These are phyloP conservation scores for Toxotes lorentzi DNA, from an alignment of 2,797 vertebrate species.

Conservation along the genomic window DNA sequence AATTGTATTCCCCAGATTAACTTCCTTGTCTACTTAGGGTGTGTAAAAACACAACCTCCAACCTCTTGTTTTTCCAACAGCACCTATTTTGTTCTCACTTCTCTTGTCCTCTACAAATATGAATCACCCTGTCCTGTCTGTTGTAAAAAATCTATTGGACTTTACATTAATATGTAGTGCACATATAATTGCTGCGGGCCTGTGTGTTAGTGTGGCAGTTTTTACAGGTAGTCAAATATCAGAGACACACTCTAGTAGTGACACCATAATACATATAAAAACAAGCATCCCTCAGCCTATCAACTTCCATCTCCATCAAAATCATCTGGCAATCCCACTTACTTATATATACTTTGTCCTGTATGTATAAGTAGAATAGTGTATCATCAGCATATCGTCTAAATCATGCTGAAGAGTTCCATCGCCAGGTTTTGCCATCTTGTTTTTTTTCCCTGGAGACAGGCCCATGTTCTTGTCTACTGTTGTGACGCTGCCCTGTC, in stretches of 20 bases:
- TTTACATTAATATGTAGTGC: neutral
- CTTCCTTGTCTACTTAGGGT: neutral
- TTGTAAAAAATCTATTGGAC: slow-evolving; percentile 2
- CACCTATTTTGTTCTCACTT: neutral
- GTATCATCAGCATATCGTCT: slow-evolving; percentile 47
- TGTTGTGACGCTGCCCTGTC: slow-evolving; percentile 70
- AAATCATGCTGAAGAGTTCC: slow-evolving; percentile 21
- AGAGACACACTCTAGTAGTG: neutral
- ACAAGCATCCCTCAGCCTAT: slow-evolving; percentile 8
- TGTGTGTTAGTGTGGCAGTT: slow-evolving; percentile 1
- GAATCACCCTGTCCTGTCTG: slow-evolving; percentile 8
- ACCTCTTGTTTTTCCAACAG: slow-evolving; percentile 5
- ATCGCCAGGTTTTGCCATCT: slow-evolving; percentile 1
- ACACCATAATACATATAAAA: slow-evolving; percentile 9
- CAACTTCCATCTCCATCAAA: slow-evolving; percentile 47
- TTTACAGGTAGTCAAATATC: slow-evolving; percentile 12
- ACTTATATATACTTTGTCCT: slow-evolving; percentile 55
- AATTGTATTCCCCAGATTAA: neutral
- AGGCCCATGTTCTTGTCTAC: slow-evolving; percentile 47
- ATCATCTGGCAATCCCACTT: slow-evolving; percentile 40
- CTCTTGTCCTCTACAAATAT: neutral
- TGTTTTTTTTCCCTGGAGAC: slow-evolving; percentile 20
- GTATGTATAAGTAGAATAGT: slow-evolving; percentile 57
- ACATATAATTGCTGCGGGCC: neutral
- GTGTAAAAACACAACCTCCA: neutral